These are phyloP conservation scores for Drosophila carrolli DNA, from an alignment of 1,140 invertebrate genomes.

Conservation along the genomic window DNA sequence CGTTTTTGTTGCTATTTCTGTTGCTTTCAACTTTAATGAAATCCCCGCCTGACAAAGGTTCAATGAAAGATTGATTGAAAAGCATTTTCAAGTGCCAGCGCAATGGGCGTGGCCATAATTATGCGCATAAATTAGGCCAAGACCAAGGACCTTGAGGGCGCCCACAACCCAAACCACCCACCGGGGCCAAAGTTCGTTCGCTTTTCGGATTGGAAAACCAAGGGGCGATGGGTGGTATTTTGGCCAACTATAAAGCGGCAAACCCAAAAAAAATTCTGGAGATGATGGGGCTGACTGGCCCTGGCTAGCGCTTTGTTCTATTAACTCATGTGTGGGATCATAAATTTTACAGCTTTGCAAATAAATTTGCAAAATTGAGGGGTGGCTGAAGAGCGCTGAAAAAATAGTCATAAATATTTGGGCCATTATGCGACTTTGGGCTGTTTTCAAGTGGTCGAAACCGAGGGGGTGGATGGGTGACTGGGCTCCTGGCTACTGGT, in stretches of 20 bases:
- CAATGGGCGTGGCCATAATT: conserved; percentile 66
- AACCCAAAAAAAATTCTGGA: conserved; percentile 22
- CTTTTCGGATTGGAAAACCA: neutral
- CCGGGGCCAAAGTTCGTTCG: conserved; percentile 30
- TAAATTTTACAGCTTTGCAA: conserved; percentile 76
- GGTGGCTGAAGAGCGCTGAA: conserved; percentile 7
- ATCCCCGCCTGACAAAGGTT: conserved; percentile 76
- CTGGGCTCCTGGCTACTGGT: no score
- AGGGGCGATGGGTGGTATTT: neutral
- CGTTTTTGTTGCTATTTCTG: conserved; percentile 16
- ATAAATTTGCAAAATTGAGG: conserved; percentile 52
- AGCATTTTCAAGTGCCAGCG: conserved; percentile 65
- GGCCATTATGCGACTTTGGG: conserved; percentile 67
- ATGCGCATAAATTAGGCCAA: conserved; percentile 74
- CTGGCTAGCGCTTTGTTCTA: conserved; percentile 63
- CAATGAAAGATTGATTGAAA: conserved; percentile 78
- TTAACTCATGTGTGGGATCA: conserved; percentile 74
- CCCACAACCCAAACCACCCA: neutral
- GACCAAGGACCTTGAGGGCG: conserved; percentile 23
- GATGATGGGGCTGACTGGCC: conserved; percentile 5
- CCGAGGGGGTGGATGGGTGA: conserved; percentile 7
- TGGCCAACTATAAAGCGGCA: conserved; percentile 24
- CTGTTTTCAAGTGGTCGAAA: conserved; percentile 57
- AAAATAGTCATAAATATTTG: conserved; percentile 78
- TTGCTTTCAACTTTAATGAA: conserved; percentile 72